Base-by-base conservation (phyloP, 2,113 vertebrate genomes). In the Psammodynastes pulverulentus region DNA sequence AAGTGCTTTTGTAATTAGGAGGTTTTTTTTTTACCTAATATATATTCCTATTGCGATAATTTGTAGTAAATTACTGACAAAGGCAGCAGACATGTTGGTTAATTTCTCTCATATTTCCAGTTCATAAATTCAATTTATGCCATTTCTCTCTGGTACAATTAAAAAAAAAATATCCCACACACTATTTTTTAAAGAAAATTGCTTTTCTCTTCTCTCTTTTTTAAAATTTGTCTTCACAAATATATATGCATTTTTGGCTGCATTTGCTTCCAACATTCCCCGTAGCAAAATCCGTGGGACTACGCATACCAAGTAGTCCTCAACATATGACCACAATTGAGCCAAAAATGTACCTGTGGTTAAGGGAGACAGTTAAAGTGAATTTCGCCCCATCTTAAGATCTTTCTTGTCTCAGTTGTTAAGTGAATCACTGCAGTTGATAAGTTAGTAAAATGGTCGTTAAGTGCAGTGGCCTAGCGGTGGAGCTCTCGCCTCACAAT, bases 1-100 rank as follows among this genome's bases (percentile, higher is more conserved):
- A 96, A 90, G 53, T 92, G 43, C 54, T 93, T 93, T 96, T 72
- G 89, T 49, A 79, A 79, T 79, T 79, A 79, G 43, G 72, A 79
- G 34, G n/a, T 0, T 9, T 79, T 21, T 39, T 79, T 43, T 43
- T 21, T 9, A 21, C 34, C 34, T 79, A 43, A 79, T 79, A 34
- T 43, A 79, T 43, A 79, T 79, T 79, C 72, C 34, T 43, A 79
- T 79, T 79, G 72, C 19, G 34, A 79, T 79, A 79, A 79, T 79
- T 79, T 79, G 72, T 43, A 23, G 72, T 79, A 79, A 79, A 79
- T 79, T 79, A 79, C 72, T 79, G 72, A 79, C 17, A 43, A 79
- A 79, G 34, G 72, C 34, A 79, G 72, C 34, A 79, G 34, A 79
- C 72, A 79, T 43, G 7, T 79, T 79, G 72, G 72, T 79, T 79